phyloP scores from a whole-genome alignment of 2,113 vertebrate genomes.

The Gambusia affinis region DNA sequence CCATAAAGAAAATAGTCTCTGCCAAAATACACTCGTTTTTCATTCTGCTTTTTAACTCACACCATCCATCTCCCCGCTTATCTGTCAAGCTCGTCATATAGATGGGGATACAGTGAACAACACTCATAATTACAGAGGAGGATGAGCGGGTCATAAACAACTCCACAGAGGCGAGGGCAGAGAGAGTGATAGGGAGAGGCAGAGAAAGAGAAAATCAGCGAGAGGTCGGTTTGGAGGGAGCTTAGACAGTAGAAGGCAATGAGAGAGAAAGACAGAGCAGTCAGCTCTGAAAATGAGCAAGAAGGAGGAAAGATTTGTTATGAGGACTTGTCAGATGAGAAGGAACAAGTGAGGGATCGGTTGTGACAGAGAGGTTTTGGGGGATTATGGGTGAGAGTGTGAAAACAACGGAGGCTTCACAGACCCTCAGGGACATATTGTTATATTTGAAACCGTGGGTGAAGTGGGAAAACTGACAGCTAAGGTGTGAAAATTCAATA shows the following conservation, averaged over 20 bases:
- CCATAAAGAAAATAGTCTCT: constrained; percentile 58
- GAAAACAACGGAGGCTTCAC: constrained; percentile 3
- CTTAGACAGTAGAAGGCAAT: constrained; percentile 10
- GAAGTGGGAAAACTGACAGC: constrained; percentile 28
- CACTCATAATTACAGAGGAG: constrained; percentile 61
- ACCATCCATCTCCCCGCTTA: constrained; percentile 48
- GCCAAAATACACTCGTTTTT: constrained; percentile 50
- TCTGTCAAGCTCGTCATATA: constrained; percentile 49
- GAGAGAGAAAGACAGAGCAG: constrained; percentile 1
- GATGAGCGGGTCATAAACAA: constrained; percentile 52
- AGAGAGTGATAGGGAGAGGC: constrained; percentile 5
- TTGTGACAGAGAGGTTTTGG: constrained; percentile 4
- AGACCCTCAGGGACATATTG: constrained; percentile 3
- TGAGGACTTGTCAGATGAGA: constrained; percentile 18
- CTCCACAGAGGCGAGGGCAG: constrained; percentile 18
- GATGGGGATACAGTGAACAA: constrained; percentile 52
- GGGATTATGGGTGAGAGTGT: constrained; percentile 6
- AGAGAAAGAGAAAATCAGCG: constrained; percentile 25
- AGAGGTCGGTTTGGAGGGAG: background rate
- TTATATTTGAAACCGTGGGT: constrained; percentile 16
- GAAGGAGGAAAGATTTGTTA: constrained; percentile 11
- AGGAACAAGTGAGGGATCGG: background rate
- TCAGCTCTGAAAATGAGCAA: background rate
- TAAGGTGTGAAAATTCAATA: constrained; percentile 20
- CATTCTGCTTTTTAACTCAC: constrained; percentile 36